Evolutionary conservation across 1,140 invertebrate species (phyloP).

Genomic region (Calosoma granatense): DNA sequence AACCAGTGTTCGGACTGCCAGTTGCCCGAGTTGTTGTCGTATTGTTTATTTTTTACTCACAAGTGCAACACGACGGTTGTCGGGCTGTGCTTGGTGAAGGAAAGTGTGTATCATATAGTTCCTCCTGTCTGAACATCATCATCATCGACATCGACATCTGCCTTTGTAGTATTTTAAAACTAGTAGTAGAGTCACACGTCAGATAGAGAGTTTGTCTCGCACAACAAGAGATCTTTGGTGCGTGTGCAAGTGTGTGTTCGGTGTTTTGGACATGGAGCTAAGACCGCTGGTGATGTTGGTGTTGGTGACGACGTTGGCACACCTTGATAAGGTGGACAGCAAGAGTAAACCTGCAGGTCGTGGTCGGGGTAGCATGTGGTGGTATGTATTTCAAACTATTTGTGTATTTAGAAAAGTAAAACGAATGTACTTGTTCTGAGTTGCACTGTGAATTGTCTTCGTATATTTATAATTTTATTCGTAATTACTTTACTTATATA

Average conservation of each 20-base stretch:
- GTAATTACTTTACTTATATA: too few species aligned
- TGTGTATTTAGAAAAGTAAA: not conserved
- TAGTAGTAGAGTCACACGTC: too few species aligned
- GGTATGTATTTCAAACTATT: not conserved
- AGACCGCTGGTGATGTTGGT: not conserved
- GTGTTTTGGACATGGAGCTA: not conserved
- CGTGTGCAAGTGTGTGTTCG: not conserved
- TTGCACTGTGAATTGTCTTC: too few species aligned
- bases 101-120: too few species aligned
- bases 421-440: too few species aligned
- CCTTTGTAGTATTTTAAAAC: not conserved
- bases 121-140: too few species aligned
- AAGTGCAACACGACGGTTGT: not conserved
- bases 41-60: conserved; percentile 3
- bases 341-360: not conserved
- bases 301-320: not conserved
- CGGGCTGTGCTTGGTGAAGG: not conserved
- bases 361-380: not conserved
- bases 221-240: not conserved
- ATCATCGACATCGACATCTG: too few species aligned
- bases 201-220: too few species aligned
- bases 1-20: too few species aligned
- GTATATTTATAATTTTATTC: too few species aligned
- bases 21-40: too few species aligned
- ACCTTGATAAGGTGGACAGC: not conserved